These are phyloP conservation scores for Heliconius hermathena DNA, from an alignment of 1,140 invertebrate species.

Conservation along the genomic window DNA sequence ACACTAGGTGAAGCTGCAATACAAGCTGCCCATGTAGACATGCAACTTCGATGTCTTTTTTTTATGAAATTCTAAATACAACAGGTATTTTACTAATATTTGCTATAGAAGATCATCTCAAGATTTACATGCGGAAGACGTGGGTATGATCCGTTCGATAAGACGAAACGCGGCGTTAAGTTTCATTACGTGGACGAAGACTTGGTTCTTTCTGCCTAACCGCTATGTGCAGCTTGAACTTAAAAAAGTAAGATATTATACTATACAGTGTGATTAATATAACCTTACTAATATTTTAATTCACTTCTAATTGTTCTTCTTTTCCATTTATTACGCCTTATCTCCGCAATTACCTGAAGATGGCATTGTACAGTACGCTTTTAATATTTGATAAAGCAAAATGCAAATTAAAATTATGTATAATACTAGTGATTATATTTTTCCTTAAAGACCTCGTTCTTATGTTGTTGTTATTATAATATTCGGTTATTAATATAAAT, in stretches of 20 bases:
- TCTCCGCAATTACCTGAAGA: neutral
- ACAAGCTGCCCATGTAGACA: conserved; percentile 35
- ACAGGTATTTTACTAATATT: neutral
- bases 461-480: neutral
- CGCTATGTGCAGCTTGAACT: no score
- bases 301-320: neutral
- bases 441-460: neutral
- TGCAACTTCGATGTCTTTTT: neutral
- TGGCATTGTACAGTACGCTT: neutral
- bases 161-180: no score
- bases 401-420: neutral
- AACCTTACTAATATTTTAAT: neutral
- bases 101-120: neutral
- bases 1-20: no score
- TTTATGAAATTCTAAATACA: neutral
- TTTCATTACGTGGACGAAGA: no score
- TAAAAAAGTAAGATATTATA: no score
- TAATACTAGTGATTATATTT: neutral
- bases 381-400: neutral
- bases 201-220: no score
- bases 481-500: no score
- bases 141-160: no score
- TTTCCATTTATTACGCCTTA: neutral
- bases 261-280: neutral
- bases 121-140: no score